Evolutionary conservation across 2,113 vertebrate species (phyloP).

Genomic region (Geococcyx californianus): DNA sequence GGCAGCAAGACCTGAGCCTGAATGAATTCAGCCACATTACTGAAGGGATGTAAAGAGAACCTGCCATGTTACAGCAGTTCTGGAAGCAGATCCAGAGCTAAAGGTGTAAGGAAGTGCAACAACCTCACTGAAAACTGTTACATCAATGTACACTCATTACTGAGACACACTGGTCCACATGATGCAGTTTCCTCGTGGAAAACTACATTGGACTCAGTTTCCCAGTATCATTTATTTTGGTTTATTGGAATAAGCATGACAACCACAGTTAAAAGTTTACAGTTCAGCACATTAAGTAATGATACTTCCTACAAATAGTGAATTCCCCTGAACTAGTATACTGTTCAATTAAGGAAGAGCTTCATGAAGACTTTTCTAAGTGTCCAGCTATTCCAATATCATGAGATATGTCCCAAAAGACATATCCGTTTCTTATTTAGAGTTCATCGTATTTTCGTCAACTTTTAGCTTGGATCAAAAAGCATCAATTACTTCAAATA

Average conservation of each 20-base stretch:
- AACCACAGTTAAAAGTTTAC: background rate
- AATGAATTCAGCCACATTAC: background rate
- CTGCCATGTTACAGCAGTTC: background rate
- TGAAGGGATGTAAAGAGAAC: background rate
- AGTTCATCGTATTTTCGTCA: background rate
- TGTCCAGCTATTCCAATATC: background rate
- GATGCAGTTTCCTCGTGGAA: background rate
- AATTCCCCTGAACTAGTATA: background rate
- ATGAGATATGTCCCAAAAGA: background rate
- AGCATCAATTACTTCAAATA: background rate
- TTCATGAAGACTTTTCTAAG: background rate
- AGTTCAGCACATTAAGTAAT: background rate
- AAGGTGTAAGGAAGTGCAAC: background rate
- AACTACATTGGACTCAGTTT: background rate
- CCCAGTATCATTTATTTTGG: background rate
- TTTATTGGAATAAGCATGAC: background rate
- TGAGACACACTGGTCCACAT: background rate
- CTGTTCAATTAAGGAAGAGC: background rate
- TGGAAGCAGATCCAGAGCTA: background rate
- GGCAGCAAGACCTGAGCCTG: background rate
- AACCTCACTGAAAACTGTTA: background rate
- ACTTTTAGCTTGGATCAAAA: background rate
- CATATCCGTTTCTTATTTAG: background rate
- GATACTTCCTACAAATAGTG: background rate
- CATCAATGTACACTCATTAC: background rate